Evolutionary conservation across 1,140 invertebrate species (phyloP).

Genomic region (Linepithema humile): DNA sequence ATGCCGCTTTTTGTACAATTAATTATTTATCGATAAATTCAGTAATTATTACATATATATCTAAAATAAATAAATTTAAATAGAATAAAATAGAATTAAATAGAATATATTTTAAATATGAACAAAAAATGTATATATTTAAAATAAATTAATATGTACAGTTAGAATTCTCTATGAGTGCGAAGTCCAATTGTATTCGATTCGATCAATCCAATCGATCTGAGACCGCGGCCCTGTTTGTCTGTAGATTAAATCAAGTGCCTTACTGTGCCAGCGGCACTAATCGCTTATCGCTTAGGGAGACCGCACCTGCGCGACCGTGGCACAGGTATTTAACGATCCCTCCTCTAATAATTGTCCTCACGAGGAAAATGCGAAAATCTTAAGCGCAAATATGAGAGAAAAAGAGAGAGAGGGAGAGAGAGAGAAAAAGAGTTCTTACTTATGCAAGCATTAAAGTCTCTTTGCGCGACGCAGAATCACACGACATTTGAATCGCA

Average conservation of each 20-base stretch:
- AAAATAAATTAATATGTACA: no score
- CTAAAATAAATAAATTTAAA: not conserved
- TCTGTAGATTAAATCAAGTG: not conserved
- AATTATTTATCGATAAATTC: not conserved
- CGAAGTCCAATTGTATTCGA: not conserved
- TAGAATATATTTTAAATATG: no score
- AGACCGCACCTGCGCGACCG: slow-evolving; percentile 10
- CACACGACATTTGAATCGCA: not conserved
- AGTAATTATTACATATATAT: not conserved
- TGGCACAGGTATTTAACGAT: not conserved
- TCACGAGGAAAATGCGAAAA: not conserved
- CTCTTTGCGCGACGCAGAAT: not conserved
- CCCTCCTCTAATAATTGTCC: not conserved
- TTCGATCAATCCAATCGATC: not conserved
- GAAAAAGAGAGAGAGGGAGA: not conserved
- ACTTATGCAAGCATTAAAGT: slow-evolving; percentile 14
- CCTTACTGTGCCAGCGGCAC: not conserved
- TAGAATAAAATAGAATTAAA: no score
- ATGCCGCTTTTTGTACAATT: not conserved
- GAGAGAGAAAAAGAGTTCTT: not conserved
- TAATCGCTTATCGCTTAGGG: slow-evolving; percentile 31
- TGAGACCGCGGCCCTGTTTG: not conserved
- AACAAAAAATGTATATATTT: no score
- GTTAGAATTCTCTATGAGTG: not conserved
- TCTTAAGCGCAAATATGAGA: not conserved